Conservation (phyloP, 2,888 invertebrate genomes). For the Carpatolechia fugitivella region DNA sequence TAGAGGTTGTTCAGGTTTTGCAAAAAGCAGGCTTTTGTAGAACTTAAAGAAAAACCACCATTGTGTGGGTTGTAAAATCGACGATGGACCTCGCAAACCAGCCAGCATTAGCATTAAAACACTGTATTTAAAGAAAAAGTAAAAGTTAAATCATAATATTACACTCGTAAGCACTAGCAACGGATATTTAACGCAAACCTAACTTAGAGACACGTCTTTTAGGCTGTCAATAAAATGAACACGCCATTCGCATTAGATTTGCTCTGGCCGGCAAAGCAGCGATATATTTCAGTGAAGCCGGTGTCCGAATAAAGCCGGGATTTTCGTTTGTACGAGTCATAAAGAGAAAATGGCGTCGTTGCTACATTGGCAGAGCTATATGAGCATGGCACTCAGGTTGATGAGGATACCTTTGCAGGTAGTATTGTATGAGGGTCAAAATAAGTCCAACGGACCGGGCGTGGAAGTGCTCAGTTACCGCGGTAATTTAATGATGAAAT, state of each 20-base stretch:
- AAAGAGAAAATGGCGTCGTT: constrained; percentile 13
- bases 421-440: not conserved
- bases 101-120: no score
- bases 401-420: constrained; percentile 8
- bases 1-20: no score
- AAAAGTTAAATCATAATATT: no score
- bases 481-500: not conserved
- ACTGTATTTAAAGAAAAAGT: no score
- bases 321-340: constrained; percentile 8
- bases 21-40: no score
- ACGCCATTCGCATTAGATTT: constrained; percentile 1
- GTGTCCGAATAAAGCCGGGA: constrained; percentile 8
- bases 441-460: not conserved
- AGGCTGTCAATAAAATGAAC: constrained; percentile 10
- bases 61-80: no score
- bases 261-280: not conserved
- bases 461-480: not conserved
- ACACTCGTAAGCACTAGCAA: no score
- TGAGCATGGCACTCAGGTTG: constrained; percentile 10
- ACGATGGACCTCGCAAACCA: no score
- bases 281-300: constrained; percentile 2
- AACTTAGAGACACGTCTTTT: not conserved
- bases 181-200: not conserved
- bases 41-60: no score
- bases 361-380: not conserved